phyloP scores from a whole-genome alignment of 2,113 vertebrate species.

The Rynchops niger region DNA sequence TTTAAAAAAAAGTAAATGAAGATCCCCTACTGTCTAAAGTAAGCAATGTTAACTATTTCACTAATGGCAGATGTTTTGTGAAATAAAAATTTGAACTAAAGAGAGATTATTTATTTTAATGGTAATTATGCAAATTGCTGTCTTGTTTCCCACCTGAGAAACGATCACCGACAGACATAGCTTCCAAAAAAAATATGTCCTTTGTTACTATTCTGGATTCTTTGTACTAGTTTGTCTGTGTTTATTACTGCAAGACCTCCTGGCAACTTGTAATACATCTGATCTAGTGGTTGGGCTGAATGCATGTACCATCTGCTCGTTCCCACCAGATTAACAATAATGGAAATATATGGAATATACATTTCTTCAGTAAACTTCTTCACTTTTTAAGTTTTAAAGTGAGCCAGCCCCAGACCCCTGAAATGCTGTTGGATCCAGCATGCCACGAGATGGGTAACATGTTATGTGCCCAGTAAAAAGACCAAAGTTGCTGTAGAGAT shows the following conservation, averaged over 20 bases:
- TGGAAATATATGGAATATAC: background rate
- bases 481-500: background rate
- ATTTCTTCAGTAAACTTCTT: background rate
- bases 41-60: background rate
- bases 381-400: background rate
- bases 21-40: background rate
- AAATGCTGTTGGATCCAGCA: background rate
- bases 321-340: background rate
- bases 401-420: background rate
- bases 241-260: background rate
- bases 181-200: background rate
- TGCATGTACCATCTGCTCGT: background rate
- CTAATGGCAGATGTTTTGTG: background rate
- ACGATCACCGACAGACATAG: background rate
- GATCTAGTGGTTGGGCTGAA: background rate
- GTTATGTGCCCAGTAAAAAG: background rate
- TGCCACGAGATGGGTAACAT: background rate
- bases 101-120: background rate
- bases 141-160: background rate
- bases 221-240: background rate
- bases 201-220: background rate
- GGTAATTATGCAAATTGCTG: background rate
- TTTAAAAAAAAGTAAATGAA: background rate
- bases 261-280: background rate
- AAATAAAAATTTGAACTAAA: background rate